phyloP scores from a whole-genome alignment of 2,888 invertebrate genomes.

The Proisotoma minuta region DNA sequence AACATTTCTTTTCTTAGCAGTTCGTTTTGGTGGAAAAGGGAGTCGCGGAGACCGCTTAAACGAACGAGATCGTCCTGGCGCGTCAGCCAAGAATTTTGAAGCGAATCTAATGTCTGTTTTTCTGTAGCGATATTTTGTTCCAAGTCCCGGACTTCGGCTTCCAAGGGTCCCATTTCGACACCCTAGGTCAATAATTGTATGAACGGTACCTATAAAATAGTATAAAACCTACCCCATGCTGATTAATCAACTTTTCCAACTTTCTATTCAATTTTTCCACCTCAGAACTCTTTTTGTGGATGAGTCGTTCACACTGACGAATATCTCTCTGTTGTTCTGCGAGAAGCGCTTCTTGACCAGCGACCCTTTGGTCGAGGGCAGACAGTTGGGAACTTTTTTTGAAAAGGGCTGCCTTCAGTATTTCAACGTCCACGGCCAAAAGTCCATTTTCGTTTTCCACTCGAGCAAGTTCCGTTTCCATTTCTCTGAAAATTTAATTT shows the following conservation, averaged over 20 bases:
- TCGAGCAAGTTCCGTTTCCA: constrained; percentile 52
- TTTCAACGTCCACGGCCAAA: constrained; percentile 56
- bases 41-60: constrained; percentile 64
- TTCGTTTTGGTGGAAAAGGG: constrained; percentile 64
- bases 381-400: constrained; percentile 45
- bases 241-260: constrained; percentile 55
- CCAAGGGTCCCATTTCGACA: constrained; percentile 55
- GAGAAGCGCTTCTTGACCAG: constrained; percentile 50
- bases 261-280: constrained; percentile 56
- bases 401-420: constrained; percentile 54
- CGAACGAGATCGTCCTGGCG: constrained; percentile 68
- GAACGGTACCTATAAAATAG: not conserved
- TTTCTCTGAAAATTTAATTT: constrained; percentile 49
- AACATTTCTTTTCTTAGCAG: constrained; percentile 62
- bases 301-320: constrained; percentile 53
- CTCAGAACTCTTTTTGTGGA: constrained; percentile 55
- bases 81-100: constrained; percentile 71
- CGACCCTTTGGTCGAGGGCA: constrained; percentile 52
- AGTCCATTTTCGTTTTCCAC: constrained; percentile 44
- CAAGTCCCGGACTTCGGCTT: constrained; percentile 61
- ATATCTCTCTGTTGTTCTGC: constrained; percentile 50
- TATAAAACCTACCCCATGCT: constrained; percentile 52
- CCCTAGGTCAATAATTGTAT: constrained; percentile 44
- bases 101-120: constrained; percentile 60
- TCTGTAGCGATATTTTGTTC: constrained; percentile 62